Percentiles rank a stretch among this genome's conserved stretches.
Conservation (phyloP, 2,888 invertebrate species). For the Odontocolon sp. region DNA sequence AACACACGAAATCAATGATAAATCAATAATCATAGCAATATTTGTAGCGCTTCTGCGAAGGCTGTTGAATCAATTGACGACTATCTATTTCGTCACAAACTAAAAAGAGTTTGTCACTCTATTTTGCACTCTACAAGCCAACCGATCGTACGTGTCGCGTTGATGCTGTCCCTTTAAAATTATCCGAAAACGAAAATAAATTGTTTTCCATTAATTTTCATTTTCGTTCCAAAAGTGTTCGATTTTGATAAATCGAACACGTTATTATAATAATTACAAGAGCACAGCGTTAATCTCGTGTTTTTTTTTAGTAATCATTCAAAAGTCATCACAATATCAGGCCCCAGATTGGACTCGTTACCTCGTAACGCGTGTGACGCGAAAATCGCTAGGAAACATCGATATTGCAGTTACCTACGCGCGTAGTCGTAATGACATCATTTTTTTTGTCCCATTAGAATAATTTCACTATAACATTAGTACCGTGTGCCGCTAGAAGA, state of each 20-base stretch:
- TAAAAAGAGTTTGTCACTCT: conserved; percentile 7
- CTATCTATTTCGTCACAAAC: conserved; percentile 20
- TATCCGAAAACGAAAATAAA: conserved; percentile 9
- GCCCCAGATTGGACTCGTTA: conserved; percentile 3
- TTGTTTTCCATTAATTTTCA: neutral
- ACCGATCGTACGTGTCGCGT: neutral
- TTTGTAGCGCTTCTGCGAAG: conserved; percentile 8
- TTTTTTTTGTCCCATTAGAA: conserved; percentile 48
- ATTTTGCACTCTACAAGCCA: conserved; percentile 25
- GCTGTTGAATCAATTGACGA: conserved; percentile 14
- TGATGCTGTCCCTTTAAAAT: conserved; percentile 16
- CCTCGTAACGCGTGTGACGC: conserved; percentile 39
- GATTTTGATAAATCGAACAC: neutral
- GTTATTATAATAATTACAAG: conserved; percentile 12
- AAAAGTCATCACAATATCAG: conserved; percentile 23
- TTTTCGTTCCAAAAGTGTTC: neutral
- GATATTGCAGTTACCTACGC: conserved; percentile 43
- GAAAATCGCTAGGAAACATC: conserved; percentile 67
- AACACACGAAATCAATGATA: conserved; percentile 1
- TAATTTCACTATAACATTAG: conserved; percentile 73
- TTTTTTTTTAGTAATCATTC: conserved; percentile 22
- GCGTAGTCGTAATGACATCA: conserved; percentile 11
- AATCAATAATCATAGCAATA: conserved; percentile 22
- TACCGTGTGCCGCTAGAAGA: conserved; percentile 74
- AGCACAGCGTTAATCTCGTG: conserved; percentile 28